A percentile compares a stretch with the other conserved stretches of the same genome.
These are phyloP conservation scores for Scotopteryx bipunctaria DNA, from an alignment of 2,888 invertebrate genomes.

Conservation along the genomic window DNA sequence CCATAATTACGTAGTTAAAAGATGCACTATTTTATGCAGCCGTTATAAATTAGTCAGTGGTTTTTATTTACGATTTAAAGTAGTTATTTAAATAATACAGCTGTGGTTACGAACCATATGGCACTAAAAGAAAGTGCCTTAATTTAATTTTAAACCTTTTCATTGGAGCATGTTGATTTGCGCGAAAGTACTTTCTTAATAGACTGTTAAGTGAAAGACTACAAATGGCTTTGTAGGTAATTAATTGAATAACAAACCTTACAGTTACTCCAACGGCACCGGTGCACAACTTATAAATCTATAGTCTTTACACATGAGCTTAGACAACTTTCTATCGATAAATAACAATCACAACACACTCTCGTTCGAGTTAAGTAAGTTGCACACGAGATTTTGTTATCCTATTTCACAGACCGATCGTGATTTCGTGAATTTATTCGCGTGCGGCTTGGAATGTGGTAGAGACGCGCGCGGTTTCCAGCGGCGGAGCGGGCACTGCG, in stretches of 20 bases:
- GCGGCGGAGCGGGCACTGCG: slow-evolving; percentile 63
- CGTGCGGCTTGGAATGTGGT: slow-evolving; percentile 18
- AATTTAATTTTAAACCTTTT: slow-evolving; percentile 1
- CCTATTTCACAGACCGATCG: slow-evolving; percentile 37
- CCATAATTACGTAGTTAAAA: neutral
- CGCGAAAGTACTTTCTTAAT: slow-evolving; percentile 11
- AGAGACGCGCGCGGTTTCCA: slow-evolving; percentile 59
- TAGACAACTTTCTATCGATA: slow-evolving; percentile 58
- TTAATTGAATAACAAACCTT: slow-evolving; percentile 54
- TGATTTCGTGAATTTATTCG: slow-evolving; percentile 35
- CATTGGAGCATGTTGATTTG: neutral
- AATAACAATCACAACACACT: slow-evolving; percentile 58
- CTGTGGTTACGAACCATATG: slow-evolving; percentile 1
- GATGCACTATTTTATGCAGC: slow-evolving; percentile 2
- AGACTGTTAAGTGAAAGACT: neutral
- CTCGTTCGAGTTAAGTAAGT: slow-evolving; percentile 40
- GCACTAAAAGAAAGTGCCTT: slow-evolving; percentile 10
- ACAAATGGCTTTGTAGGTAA: neutral
- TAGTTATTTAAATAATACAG: neutral
- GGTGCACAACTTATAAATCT: slow-evolving; percentile 50
- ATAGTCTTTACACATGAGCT: slow-evolving; percentile 47
- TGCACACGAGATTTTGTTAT: slow-evolving; percentile 47
- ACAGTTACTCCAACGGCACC: slow-evolving; percentile 63
- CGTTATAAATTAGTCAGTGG: neutral
- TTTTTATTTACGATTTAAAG: neutral